Evolutionary conservation across 1,140 invertebrate genomes (phyloP).

Genomic region (Cydia amplana): DNA sequence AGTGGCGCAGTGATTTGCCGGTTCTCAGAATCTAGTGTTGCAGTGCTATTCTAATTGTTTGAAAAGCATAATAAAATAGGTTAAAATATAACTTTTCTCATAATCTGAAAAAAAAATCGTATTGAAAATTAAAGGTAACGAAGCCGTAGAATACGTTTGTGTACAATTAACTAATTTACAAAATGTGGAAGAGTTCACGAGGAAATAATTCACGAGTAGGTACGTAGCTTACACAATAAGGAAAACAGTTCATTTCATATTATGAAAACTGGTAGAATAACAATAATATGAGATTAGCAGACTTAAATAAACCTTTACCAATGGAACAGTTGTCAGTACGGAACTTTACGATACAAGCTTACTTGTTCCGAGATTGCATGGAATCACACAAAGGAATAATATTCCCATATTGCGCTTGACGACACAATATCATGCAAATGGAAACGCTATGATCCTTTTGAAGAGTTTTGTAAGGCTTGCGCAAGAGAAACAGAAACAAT

Average conservation of each 20-base stretch:
- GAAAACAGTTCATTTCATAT: neutral
- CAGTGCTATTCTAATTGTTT: constrained; percentile 7
- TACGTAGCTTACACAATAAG: neutral
- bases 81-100: too few relatives aligned
- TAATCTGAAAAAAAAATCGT: too few relatives aligned
- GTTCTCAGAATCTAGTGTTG: constrained; percentile 13
- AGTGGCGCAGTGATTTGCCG: constrained; percentile 18
- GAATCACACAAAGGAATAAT: constrained; percentile 28
- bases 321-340: constrained; percentile 18
- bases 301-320: neutral
- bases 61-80: neutral
- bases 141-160: too few relatives aligned
- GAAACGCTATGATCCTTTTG: constrained; percentile 24
- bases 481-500: neutral
- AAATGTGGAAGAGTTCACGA: neutral
- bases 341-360: constrained; percentile 19
- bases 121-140: too few relatives aligned
- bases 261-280: neutral
- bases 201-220: neutral
- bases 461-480: constrained; percentile 14
- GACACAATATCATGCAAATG: constrained; percentile 31
- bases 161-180: too few relatives aligned
- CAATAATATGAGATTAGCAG: neutral
- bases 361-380: constrained; percentile 12
- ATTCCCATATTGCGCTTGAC: constrained; percentile 25